A percentile compares a stretch with the other conserved stretches of the same genome.
Evolutionary conservation across 2,113 vertebrate genomes (phyloP).

Genomic region (Todiramphus saurophagus): DNA sequence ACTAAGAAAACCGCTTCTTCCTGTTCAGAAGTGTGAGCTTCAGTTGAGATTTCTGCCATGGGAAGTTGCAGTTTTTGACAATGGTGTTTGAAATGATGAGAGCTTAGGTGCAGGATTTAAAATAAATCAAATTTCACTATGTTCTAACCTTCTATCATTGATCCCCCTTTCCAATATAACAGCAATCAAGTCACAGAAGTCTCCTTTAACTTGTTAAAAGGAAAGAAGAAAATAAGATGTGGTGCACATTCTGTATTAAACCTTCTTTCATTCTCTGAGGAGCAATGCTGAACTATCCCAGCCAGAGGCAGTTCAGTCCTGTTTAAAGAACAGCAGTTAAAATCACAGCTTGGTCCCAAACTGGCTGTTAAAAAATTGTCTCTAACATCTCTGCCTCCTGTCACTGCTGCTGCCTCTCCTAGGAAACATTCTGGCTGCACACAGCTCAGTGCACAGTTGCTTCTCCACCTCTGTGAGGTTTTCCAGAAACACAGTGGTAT

Average conservation of each 20-base stretch:
- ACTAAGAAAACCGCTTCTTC: neutral
- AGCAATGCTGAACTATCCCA: neutral
- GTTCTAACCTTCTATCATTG: neutral
- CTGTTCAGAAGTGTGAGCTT: neutral
- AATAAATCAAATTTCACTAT: neutral
- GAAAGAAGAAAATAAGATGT: conserved; percentile 49
- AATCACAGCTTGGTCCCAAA: conserved; percentile 13
- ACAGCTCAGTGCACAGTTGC: neutral
- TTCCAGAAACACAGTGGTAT: conserved; percentile 15
- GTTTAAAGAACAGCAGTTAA: conserved; percentile 31
- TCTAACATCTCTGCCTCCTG: conserved; percentile 10
- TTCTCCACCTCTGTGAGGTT: neutral
- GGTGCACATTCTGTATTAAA: conserved; percentile 10
- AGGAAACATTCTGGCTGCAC: conserved; percentile 9
- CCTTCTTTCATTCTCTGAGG: conserved; percentile 20
- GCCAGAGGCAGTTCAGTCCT: neutral
- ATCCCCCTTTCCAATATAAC: neutral
- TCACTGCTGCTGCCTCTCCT: conserved; percentile 4
- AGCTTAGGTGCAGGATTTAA: neutral
- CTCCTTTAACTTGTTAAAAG: neutral
- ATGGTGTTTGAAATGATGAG: neutral
- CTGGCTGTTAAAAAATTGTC: conserved; percentile 6
- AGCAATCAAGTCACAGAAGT: neutral
- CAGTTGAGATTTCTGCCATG: neutral
- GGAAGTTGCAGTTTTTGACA: neutral